phyloP scores from a whole-genome alignment of 2,113 vertebrate species.

The Thunnus maccoyii region DNA sequence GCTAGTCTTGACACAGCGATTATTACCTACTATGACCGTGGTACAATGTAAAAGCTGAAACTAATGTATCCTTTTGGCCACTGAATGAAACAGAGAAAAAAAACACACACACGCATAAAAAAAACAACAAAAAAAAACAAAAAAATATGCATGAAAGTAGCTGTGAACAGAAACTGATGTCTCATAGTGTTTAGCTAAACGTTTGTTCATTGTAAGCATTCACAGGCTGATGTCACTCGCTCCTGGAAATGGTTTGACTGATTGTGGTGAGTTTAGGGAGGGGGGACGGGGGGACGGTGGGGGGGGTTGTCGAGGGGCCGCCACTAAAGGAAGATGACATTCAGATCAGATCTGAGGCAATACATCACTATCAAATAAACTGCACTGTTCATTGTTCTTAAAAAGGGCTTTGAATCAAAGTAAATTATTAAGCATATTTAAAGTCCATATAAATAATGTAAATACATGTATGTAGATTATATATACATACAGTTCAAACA shows the following conservation, averaged over 20 bases:
- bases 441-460: constrained; percentile 81
- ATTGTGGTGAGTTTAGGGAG: neutral
- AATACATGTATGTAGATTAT: constrained; percentile 80
- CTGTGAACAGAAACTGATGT: constrained; percentile 55
- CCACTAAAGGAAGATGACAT: constrained; percentile 5
- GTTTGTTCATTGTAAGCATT: constrained; percentile 55
- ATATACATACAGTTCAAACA: constrained; percentile 72
- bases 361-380: constrained; percentile 63
- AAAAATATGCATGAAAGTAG: constrained; percentile 72
- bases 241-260: constrained; percentile 9
- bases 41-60: constrained; percentile 60
- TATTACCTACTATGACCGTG: constrained; percentile 21
- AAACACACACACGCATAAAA: constrained; percentile 26
- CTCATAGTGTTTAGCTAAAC: constrained; percentile 48
- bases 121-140: constrained; percentile 50
- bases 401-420: constrained; percentile 83
- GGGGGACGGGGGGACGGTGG: neutral
- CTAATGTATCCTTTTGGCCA: constrained; percentile 65
- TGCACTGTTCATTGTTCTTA: constrained; percentile 75
- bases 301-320: neutral
- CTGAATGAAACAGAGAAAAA: constrained; percentile 67
- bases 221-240: constrained; percentile 35
- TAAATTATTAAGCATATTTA: constrained; percentile 67
- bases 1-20: constrained; percentile 16
- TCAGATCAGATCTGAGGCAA: constrained; percentile 49